Percentiles rank a stretch among this genome's conserved stretches.
phyloP scores from a whole-genome alignment of 2,888 invertebrate genomes.

The Argyra leucocephala region DNA sequence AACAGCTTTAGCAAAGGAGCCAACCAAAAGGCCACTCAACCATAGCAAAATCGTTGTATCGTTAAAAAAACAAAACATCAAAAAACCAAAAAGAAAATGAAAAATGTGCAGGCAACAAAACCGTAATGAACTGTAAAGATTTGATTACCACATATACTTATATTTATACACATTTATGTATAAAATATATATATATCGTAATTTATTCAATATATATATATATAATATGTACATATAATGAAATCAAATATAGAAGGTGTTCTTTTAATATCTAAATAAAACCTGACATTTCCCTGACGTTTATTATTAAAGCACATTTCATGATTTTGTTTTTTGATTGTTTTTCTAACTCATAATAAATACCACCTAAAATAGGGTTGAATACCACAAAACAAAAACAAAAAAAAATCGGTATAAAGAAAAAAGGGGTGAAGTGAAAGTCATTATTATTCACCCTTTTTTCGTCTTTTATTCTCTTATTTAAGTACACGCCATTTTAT shows the following conservation, averaged over 20 bases:
- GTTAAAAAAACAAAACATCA: not conserved
- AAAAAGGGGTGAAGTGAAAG: too few species aligned
- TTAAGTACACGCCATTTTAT: too few species aligned
- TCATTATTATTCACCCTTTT: not conserved
- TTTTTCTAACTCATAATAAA: not conserved
- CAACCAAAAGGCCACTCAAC: constrained; percentile 1
- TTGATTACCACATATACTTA: not conserved
- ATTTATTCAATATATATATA: too few species aligned
- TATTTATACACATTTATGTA: not conserved
- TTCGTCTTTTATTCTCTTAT: too few species aligned
- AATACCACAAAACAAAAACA: not conserved
- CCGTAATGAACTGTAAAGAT: constrained; percentile 2
- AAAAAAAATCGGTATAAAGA: too few species aligned
- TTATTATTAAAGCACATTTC: not conserved
- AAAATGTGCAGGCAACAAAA: not conserved
- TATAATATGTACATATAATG: too few species aligned
- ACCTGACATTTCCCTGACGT: not conserved
- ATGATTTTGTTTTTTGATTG: not conserved
- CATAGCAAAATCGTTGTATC: not conserved
- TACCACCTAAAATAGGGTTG: not conserved
- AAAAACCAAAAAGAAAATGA: not conserved
- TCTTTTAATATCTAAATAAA: not conserved
- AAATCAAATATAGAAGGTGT: too few species aligned
- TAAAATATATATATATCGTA: not conserved
- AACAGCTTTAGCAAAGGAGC: not conserved